Evolutionary conservation across 2,888 invertebrate genomes (phyloP).

Genomic region (Ormyrus rosae): DNA sequence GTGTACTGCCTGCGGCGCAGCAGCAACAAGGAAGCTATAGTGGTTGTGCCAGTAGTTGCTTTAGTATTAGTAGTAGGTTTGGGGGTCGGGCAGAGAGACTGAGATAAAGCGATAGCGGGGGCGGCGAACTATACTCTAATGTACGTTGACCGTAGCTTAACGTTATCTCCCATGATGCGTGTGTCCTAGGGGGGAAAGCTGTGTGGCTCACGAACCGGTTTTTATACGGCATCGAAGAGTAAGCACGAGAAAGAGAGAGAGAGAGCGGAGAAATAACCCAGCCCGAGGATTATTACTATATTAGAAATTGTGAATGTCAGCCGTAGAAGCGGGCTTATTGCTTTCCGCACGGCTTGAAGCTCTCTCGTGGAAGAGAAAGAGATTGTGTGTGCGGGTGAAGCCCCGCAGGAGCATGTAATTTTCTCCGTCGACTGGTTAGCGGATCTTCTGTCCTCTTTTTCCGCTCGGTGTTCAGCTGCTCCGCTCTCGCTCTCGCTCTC

Average conservation of each 20-base stretch:
- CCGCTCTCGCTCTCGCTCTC: neutral
- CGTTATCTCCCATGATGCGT: neutral
- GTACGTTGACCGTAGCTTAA: neutral
- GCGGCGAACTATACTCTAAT: conserved; percentile 32
- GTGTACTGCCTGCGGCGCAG: neutral
- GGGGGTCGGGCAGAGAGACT: neutral
- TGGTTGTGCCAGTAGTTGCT: conserved; percentile 25
- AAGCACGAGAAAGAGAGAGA: neutral
- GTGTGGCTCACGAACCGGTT: conserved; percentile 48
- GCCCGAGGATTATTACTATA: conserved; percentile 38
- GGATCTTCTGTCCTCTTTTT: conserved; percentile 33
- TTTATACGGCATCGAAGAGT: conserved; percentile 18
- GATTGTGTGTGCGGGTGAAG: conserved; percentile 22
- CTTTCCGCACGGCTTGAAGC: conserved; percentile 4
- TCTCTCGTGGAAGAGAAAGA: neutral
- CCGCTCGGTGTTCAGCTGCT: neutral
- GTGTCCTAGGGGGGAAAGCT: conserved; percentile 21
- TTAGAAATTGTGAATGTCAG: conserved; percentile 28
- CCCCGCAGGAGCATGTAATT: conserved; percentile 32
- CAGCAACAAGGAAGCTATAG: neutral
- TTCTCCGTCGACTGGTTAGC: conserved; percentile 33
- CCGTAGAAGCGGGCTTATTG: neutral
- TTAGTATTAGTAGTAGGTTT: conserved; percentile 33
- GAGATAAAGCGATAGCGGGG: conserved; percentile 19
- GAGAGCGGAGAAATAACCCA: neutral